Evolutionary conservation across 2,113 vertebrate genomes (phyloP).

Genomic region (Brachyistius frenatus): DNA sequence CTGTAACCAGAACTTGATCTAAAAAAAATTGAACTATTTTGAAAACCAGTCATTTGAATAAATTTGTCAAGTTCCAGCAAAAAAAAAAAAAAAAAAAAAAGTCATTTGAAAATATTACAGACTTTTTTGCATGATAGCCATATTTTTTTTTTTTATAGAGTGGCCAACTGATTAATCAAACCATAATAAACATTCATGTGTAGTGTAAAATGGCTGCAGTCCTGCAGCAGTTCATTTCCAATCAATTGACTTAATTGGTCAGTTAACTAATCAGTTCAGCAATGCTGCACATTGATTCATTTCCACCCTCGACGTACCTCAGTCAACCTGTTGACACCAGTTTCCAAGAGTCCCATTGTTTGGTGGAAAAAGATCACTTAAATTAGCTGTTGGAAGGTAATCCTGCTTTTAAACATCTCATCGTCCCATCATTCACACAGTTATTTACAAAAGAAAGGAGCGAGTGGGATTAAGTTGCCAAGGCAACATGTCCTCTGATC

Average conservation of each 20-base stretch:
- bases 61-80: too few relatives aligned
- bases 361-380: background rate
- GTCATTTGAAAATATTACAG: too few relatives aligned
- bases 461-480: slow-evolving; percentile 79
- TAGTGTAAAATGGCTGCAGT: slow-evolving; percentile 6
- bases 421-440: slow-evolving; percentile 40
- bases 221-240: background rate
- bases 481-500: slow-evolving; percentile 78
- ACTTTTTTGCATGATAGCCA: too few relatives aligned
- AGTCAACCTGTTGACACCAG: background rate
- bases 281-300: slow-evolving; percentile 8
- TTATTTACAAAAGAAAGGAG: slow-evolving; percentile 44
- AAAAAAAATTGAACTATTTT: too few relatives aligned
- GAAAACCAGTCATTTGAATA: too few relatives aligned
- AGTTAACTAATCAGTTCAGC: slow-evolving; percentile 21
- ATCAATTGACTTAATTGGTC: slow-evolving; percentile 1
- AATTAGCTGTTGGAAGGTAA: background rate
- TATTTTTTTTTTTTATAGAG: too few relatives aligned
- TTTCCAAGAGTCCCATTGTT: background rate
- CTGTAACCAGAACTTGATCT: too few relatives aligned
- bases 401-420: background rate
- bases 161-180: too few relatives aligned
- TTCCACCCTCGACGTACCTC: background rate
- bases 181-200: too few relatives aligned
- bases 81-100: too few relatives aligned